Percentiles rank a stretch among this genome's conserved stretches.
These are phyloP conservation scores for Anthopleura sola DNA, from an alignment of 64 coral and sea anemone genomes.

Conservation along the genomic window DNA sequence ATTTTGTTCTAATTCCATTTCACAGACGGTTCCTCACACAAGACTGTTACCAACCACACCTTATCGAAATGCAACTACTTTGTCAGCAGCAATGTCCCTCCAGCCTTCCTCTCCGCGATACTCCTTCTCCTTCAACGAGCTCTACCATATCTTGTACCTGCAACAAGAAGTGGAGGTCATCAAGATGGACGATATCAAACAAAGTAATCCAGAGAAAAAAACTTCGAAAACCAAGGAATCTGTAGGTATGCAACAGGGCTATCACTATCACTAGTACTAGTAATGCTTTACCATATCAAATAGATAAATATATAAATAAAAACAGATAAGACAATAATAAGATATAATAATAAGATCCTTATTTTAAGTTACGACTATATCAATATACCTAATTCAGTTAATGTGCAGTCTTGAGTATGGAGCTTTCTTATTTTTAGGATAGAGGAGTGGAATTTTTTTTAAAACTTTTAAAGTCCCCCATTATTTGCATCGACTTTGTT, in stretches of 20 bases:
- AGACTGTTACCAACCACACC: not conserved
- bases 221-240: not conserved
- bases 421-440: no score
- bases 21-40: not conserved
- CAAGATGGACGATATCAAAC: conserved; percentile 27
- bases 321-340: no score
- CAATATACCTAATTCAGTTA: no score
- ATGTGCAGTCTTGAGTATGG: no score
- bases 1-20: not conserved
- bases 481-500: no score
- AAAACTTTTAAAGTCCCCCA: no score
- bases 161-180: conserved; percentile 7
- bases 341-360: no score
- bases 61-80: not conserved
- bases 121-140: conserved; percentile 16
- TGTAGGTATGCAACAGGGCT: not conserved
- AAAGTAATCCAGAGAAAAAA: not conserved
- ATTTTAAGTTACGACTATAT: no score
- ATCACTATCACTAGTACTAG: no score
- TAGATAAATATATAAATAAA: no score
- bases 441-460: no score
- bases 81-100: not conserved
- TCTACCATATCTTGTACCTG: conserved; percentile 8
- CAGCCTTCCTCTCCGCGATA: not conserved
- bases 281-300: no score